phyloP scores from a whole-genome alignment of 2,888 invertebrate species.

The Dryomyza anilis region DNA sequence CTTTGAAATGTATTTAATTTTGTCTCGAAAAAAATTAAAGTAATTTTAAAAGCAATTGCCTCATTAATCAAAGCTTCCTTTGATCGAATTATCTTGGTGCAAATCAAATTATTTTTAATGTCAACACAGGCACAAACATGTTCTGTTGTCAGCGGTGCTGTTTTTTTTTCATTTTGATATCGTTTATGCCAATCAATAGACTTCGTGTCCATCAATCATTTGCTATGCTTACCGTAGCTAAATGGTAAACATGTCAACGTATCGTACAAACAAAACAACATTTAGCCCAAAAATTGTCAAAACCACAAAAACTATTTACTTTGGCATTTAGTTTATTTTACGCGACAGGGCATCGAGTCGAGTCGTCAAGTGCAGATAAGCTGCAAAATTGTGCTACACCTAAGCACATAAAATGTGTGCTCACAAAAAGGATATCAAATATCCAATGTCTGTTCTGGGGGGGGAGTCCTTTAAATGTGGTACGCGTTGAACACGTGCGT shows the following conservation, averaged over 20 bases:
- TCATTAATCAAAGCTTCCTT: constrained; percentile 9
- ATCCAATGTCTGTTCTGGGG: neutral
- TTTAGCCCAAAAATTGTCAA: neutral
- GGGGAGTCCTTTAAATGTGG: neutral
- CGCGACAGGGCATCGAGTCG: neutral
- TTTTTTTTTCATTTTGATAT: neutral
- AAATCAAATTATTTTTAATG: constrained; percentile 36
- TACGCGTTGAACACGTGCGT: neutral
- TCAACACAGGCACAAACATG: constrained; percentile 29
- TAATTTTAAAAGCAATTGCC: no score
- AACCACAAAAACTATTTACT: constrained; percentile 41
- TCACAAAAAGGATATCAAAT: constrained; percentile 40
- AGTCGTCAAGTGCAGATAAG: constrained; percentile 29
- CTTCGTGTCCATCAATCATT: constrained; percentile 10
- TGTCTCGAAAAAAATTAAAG: no score
- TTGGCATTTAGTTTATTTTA: constrained; percentile 26
- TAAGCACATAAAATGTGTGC: constrained; percentile 39
- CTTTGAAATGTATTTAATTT: no score
- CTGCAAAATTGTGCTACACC: constrained; percentile 28
- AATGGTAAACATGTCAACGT: constrained; percentile 54
- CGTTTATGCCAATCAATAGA: neutral
- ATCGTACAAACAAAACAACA: constrained; percentile 19
- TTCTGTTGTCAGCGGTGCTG: neutral
- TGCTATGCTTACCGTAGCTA: constrained; percentile 4
- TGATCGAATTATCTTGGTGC: neutral